Conservation (phyloP, 2,113 vertebrate species). For the Microcebus ravelobensis region DNA sequence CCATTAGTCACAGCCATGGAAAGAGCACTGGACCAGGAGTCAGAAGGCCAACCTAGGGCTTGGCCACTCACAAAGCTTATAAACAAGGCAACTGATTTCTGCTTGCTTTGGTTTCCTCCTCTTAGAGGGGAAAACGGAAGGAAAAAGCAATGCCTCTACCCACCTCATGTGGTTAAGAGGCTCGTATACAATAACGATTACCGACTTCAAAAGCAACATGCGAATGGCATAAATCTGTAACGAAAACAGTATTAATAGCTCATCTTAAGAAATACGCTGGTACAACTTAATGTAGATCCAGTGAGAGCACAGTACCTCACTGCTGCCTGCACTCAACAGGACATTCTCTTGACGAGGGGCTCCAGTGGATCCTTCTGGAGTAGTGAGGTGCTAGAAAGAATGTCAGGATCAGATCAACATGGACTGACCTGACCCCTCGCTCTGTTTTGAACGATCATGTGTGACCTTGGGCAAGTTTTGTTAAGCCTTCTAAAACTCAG, state of each 20-base stretch:
- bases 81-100: background rate
- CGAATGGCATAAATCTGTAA: background rate
- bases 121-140: background rate
- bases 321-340: background rate
- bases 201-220: background rate
- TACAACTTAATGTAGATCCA: background rate
- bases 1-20: background rate
- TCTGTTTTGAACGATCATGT: background rate
- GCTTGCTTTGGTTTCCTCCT: background rate
- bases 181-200: background rate
- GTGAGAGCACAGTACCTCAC: background rate
- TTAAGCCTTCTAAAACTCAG: background rate
- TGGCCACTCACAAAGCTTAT: background rate
- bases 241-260: background rate
- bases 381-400: background rate
- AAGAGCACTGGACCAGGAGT: background rate
- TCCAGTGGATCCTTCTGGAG: background rate
- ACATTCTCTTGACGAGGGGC: background rate
- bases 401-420: background rate
- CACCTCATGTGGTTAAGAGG: background rate
- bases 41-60: background rate
- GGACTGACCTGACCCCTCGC: background rate
- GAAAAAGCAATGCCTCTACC: background rate
- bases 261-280: background rate
- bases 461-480: background rate